Percentiles rank a stretch among this genome's conserved stretches.
These are phyloP conservation scores for Calephelis nemesis DNA, from an alignment of 1,140 invertebrate genomes.

Conservation along the genomic window DNA sequence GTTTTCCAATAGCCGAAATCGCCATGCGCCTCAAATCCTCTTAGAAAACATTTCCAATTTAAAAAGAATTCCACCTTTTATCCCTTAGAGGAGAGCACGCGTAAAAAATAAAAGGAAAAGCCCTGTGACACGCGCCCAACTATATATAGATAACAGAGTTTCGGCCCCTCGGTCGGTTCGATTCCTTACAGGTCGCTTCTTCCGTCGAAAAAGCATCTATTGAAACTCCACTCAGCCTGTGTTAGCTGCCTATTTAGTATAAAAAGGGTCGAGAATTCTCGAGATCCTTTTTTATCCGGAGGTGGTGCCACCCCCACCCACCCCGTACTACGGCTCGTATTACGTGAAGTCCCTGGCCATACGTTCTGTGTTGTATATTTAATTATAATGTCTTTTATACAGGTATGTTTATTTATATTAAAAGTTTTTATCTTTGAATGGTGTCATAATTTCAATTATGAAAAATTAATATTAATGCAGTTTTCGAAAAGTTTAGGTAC, in stretches of 20 bases:
- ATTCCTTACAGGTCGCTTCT: slow-evolving; percentile 75
- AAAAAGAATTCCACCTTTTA: slow-evolving; percentile 77
- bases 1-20: slow-evolving; percentile 57
- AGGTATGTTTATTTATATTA: too few relatives aligned
- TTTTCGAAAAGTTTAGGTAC: too few relatives aligned
- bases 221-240: slow-evolving; percentile 78
- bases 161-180: slow-evolving; percentile 55
- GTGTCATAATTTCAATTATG: too few relatives aligned
- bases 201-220: slow-evolving; percentile 76
- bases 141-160: slow-evolving; percentile 55
- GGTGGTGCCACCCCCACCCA: slow-evolving; percentile 46
- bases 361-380: slow-evolving; percentile 17
- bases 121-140: slow-evolving; percentile 55
- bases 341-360: slow-evolving; percentile 19
- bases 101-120: slow-evolving; percentile 76
- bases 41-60: slow-evolving; percentile 79
- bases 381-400: too few relatives aligned
- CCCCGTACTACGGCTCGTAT: slow-evolving; percentile 22
- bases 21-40: slow-evolving; percentile 75
- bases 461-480: too few relatives aligned
- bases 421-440: too few relatives aligned
- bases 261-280: slow-evolving; percentile 75
- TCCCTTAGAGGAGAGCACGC: slow-evolving; percentile 66
- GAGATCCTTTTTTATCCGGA: slow-evolving; percentile 74
- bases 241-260: slow-evolving; percentile 79